phyloP scores from a whole-genome alignment of 1,140 invertebrate genomes.

The Macrosteles quadrilineatus region DNA sequence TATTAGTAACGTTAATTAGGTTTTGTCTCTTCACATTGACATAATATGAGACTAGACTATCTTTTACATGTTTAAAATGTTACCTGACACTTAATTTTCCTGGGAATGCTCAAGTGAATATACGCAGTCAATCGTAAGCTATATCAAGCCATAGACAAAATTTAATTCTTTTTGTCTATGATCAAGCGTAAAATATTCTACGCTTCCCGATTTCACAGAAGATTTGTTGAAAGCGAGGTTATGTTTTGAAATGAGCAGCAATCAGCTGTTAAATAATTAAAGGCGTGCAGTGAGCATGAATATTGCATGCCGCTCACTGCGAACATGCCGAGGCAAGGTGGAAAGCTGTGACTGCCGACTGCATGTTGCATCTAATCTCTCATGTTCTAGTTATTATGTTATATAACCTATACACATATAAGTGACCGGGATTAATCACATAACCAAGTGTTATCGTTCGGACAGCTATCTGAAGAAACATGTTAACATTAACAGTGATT shows the following conservation, averaged over 20 bases:
- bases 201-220: too few species aligned
- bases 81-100: too few species aligned
- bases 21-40: too few species aligned
- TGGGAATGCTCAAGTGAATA: too few species aligned
- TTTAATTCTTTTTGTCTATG: too few species aligned
- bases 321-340: not conserved
- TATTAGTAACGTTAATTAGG: too few species aligned
- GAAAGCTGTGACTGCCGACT: not conserved
- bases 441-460: not conserved
- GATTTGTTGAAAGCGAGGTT: not conserved
- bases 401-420: not conserved
- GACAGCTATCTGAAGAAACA: slow-evolving; percentile 21
- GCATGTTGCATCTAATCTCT: slow-evolving; percentile 3
- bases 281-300: not conserved
- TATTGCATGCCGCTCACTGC: slow-evolving; percentile 15
- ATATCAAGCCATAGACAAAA: too few species aligned
- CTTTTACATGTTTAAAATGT: too few species aligned
- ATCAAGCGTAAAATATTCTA: too few species aligned
- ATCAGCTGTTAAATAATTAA: slow-evolving; percentile 22
- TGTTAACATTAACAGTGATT: slow-evolving; percentile 9
- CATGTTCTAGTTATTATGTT: not conserved
- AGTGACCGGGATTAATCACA: not conserved
- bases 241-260: slow-evolving; percentile 12
- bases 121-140: too few species aligned
- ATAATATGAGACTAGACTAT: too few species aligned